These are phyloP conservation scores for Nothocercus julius DNA, from an alignment of 2,113 vertebrate species.

Conservation along the genomic window DNA sequence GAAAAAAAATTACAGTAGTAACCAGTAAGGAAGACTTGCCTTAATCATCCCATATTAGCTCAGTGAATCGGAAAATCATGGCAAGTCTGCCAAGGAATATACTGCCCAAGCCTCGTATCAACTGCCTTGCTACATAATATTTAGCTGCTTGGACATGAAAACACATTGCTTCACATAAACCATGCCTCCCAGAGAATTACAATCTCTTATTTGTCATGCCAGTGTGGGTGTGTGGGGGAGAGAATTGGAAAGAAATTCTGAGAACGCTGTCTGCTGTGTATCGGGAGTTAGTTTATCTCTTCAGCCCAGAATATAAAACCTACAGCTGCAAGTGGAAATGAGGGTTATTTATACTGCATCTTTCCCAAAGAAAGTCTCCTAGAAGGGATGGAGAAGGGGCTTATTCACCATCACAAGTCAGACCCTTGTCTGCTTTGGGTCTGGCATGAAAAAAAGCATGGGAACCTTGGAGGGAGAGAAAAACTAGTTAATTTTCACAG, in stretches of 20 bases:
- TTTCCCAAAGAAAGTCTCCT: background rate
- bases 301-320: conserved; percentile 18
- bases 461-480: background rate
- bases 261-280: background rate
- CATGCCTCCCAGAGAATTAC: conserved; percentile 34
- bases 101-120: conserved; percentile 3
- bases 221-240: background rate
- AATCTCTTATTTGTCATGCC: conserved; percentile 30
- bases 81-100: conserved; percentile 13
- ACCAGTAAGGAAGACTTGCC: background rate
- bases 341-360: conserved; percentile 35
- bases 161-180: conserved; percentile 38
- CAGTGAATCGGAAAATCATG: conserved; percentile 23
- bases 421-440: background rate
- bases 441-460: background rate
- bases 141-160: conserved; percentile 37
- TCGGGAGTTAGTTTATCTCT: conserved; percentile 49
- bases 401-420: background rate
- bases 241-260: background rate
- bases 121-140: background rate
- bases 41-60: conserved; percentile 23
- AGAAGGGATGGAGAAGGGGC: background rate
- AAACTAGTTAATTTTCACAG: conserved; percentile 26
- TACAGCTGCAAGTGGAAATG: background rate
- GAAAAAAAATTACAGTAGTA: background rate